Base-by-base conservation (phyloP, 2,113 vertebrate genomes). In the Chaetodon trifascialis region DNA sequence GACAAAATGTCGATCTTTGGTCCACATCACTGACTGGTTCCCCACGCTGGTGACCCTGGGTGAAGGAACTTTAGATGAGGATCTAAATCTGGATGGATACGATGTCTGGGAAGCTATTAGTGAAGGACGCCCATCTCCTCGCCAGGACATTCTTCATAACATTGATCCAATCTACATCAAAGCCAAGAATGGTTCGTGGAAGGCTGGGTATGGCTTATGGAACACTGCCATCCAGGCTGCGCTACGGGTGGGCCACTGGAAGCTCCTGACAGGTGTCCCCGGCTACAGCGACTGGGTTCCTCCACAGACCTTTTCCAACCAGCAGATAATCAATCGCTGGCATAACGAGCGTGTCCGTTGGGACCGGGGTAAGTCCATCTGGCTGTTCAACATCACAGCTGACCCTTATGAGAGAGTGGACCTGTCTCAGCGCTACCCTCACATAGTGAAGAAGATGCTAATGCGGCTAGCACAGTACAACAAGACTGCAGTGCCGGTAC, bases 1-100 rank as follows among this genome's bases (percentile, higher is more conserved):
- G 0, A 96, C 96, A 0, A 95, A 96, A 60, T 99, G 97, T 83
- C 96, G 92, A 68, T 97, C 96, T 74, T 95, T 99, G 7, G 95
- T 99, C 62, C 98, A 99, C 89, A 99, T 99, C 86, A 99, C 98
- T 0, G 98, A 99, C 93, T 99, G 98, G 98, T 99, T 97, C 86
- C 98, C 98, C 17, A 99, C 98, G 4, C 85, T 99, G 91, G 95
- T 99, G 72, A 96, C 96, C 0, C 94, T 99, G 89, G 98, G 96
- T 0, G 97, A 97, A 83, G 98, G 97, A 11, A 96, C 95, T 69
- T 94, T 99, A 1, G 97, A 98, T 7, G 98, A 99, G 85, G 94
- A 97, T 73, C 95, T 96, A 62, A 95, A 95, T 38, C 90, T 99
- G 80, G 98, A 99, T 0, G 98, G 98, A 9, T 99, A 98, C 0